Evolutionary conservation across 35 echinoderm and acorn worm species (phyloP).

Genomic region (Hemicentrotus pulcherrimus): DNA sequence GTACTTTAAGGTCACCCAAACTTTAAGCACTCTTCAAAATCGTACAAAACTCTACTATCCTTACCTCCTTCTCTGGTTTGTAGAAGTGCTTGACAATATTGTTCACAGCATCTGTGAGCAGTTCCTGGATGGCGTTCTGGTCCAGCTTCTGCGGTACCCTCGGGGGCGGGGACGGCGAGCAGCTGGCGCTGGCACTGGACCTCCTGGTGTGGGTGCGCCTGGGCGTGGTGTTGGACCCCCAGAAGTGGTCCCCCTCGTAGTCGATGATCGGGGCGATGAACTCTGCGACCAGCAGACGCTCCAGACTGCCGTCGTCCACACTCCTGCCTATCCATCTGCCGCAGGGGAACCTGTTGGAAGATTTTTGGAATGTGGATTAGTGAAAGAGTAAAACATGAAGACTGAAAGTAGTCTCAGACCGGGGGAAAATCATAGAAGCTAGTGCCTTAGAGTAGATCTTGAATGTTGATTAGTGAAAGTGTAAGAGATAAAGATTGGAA

Average conservation of each 20-base stretch:
- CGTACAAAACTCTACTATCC: background rate
- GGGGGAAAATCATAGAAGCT: no score
- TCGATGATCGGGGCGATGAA: conserved; percentile 69
- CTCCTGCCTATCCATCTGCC: conserved; percentile 89
- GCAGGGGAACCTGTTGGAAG: conserved; percentile 78
- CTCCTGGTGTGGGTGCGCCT: background rate
- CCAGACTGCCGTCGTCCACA: conserved; percentile 92
- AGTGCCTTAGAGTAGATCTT: no score
- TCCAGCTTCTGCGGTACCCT: conserved; percentile 69
- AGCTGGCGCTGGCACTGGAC: conserved; percentile 35
- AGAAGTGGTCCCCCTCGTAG: conserved; percentile 61
- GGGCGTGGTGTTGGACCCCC: conserved; percentile 76
- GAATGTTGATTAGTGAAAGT: no score
- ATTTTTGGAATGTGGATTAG: no score
- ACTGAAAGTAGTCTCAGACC: no score
- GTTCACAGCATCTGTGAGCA: conserved; percentile 95
- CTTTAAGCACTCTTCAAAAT: no score
- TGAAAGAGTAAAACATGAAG: no score
- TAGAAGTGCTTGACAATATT: conserved; percentile 99
- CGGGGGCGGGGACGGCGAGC: conserved; percentile 53
- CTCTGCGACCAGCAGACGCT: conserved; percentile 85
- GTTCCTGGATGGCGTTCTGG: conserved; percentile 83
- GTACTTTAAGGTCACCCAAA: no score
- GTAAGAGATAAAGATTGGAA: no score
- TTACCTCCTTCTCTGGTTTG: conserved; percentile 98